Conservation (phyloP, 1,140 invertebrate species). For the Neoseiulus cucumeris region DNA sequence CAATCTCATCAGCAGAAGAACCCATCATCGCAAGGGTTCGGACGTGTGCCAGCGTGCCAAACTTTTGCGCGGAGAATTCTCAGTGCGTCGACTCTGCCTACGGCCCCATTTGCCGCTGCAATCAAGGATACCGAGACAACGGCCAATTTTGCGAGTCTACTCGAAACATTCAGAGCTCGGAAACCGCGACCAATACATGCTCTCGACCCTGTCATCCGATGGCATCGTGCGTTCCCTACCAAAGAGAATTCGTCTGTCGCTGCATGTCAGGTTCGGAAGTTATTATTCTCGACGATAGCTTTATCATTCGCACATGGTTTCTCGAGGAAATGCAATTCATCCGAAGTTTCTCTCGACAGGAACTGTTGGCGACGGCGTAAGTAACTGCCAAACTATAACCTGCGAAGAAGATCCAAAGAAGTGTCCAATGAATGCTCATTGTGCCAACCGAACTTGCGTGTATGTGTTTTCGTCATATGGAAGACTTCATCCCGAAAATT, state of each 20-base stretch:
- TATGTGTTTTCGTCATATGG: no score
- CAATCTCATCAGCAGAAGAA: no score
- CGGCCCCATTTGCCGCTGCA: background rate
- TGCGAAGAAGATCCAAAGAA: background rate
- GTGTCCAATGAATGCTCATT: background rate
- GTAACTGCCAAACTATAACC: background rate
- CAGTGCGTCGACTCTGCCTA: background rate
- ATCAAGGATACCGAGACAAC: background rate
- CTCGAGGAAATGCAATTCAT: background rate
- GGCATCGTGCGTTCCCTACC: background rate
- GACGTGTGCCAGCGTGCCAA: no score
- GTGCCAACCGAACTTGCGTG: background rate
- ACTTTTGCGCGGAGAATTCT: no score
- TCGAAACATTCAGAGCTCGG: background rate
- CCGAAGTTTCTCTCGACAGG: background rate
- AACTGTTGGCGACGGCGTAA: constrained; percentile 1
- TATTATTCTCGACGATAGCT: background rate
- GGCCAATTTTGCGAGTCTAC: background rate
- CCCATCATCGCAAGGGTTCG: no score
- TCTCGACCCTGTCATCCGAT: background rate
- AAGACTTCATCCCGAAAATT: no score
- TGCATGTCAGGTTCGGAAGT: background rate
- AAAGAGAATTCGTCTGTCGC: background rate
- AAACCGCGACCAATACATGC: background rate
- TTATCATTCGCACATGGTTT: background rate